Percentiles rank a stretch among this genome's conserved stretches.
Conservation (phyloP, 2,888 invertebrate genomes). For the Limnephilus marmoratus region DNA sequence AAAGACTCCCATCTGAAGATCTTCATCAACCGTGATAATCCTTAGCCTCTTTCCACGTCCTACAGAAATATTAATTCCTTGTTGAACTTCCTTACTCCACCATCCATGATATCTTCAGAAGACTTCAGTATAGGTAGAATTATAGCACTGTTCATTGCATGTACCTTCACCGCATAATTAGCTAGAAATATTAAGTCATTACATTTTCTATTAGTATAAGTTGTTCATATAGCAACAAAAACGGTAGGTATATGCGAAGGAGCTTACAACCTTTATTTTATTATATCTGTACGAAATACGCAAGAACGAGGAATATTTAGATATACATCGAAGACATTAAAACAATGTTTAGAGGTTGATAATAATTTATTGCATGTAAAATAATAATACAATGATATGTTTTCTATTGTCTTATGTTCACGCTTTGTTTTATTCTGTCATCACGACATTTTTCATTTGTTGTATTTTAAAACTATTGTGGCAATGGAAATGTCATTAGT, state of each 20-base stretch:
- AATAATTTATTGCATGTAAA: constrained; percentile 58
- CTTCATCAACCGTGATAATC: background rate
- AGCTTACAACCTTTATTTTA: background rate
- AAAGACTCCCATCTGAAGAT: background rate
- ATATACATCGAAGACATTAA: constrained; percentile 3
- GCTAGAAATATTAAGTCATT: too few relatives aligned
- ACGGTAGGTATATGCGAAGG: too few relatives aligned
- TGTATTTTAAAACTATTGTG: constrained; percentile 49
- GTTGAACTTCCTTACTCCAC: background rate
- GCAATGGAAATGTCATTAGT: constrained; percentile 32
- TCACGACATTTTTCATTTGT: constrained; percentile 52
- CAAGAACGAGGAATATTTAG: background rate
- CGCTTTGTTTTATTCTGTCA: constrained; percentile 59
- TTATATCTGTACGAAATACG: background rate
- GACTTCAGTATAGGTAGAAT: too few relatives aligned
- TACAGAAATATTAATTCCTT: background rate
- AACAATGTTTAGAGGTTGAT: constrained; percentile 42
- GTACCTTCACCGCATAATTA: background rate
- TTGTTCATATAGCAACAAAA: too few relatives aligned
- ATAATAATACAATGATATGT: constrained; percentile 55
- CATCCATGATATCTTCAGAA: background rate
- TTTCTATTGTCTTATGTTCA: constrained; percentile 58
- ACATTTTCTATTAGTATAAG: too few relatives aligned
- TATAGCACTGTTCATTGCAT: background rate
- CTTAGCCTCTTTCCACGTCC: background rate